phyloP scores from a whole-genome alignment of 2,797 vertebrate species.

The Rhodeus uyekii region DNA sequence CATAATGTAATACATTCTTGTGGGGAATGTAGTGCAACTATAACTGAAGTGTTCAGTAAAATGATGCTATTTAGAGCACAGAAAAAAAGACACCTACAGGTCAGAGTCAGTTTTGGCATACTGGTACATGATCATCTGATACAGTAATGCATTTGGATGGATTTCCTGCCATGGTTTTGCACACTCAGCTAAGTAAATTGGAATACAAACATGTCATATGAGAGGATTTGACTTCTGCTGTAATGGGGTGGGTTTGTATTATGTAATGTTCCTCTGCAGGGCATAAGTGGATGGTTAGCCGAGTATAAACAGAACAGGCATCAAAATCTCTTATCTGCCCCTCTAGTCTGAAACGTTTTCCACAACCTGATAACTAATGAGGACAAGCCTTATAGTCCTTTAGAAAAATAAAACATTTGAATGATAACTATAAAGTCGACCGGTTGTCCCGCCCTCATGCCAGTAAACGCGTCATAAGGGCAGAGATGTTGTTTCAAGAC shows the following conservation, averaged over 20 bases:
- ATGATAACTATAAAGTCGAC: too few relatives aligned
- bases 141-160: neutral
- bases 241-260: neutral
- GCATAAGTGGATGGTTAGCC: neutral
- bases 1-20: neutral
- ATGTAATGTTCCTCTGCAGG: neutral
- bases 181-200: neutral
- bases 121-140: neutral
- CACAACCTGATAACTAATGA: neutral
- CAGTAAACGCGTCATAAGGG: neutral
- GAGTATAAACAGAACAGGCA: neutral
- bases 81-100: neutral
- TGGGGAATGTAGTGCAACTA: neutral
- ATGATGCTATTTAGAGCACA: slow-evolving; percentile 1
- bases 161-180: neutral
- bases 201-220: neutral
- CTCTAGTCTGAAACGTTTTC: neutral
- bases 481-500: neutral
- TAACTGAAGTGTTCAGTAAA: neutral
- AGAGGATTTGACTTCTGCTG: neutral
- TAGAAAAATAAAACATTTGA: too few relatives aligned
- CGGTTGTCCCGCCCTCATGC: neutral
- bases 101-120: neutral
- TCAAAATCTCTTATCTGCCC: too few relatives aligned
- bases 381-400: neutral